A percentile compares a stretch with the other conserved stretches of the same genome.
Evolutionary conservation across 1,140 invertebrate genomes (phyloP).

Genomic region (Xylocopa sonorina): DNA sequence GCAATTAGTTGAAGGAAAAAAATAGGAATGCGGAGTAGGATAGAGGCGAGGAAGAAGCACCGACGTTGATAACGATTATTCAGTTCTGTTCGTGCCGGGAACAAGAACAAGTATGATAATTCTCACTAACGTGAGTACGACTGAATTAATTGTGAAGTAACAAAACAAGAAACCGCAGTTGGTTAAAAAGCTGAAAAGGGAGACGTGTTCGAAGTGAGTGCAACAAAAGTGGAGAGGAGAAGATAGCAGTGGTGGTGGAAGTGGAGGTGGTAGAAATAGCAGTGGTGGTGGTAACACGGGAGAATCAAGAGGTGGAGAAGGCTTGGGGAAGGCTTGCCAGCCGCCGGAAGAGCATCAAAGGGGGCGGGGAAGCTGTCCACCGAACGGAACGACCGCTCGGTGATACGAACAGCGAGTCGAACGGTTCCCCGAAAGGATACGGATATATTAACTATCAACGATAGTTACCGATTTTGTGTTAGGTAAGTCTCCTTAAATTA

Average conservation of each 20-base stretch:
- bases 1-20: constrained; percentile 2
- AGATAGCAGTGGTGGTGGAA: background rate
- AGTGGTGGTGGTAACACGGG: constrained; percentile 30
- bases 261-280: background rate
- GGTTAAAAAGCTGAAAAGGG: background rate
- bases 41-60: background rate
- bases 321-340: constrained; percentile 28
- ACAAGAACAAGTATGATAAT: background rate
- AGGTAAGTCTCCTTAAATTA: constrained; percentile 38
- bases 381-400: constrained; percentile 66
- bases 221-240: constrained; percentile 3
- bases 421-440: constrained; percentile 52
- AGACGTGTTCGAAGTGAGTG: background rate
- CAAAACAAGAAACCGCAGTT: background rate
- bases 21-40: background rate
- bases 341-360: constrained; percentile 44
- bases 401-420: constrained; percentile 59
- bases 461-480: constrained; percentile 36
- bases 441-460: constrained; percentile 46
- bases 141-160: background rate
- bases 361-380: constrained; percentile 64
- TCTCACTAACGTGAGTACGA: background rate
- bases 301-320: constrained; percentile 30
- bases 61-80: background rate
- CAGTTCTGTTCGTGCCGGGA: background rate